Evolutionary conservation across 2,113 vertebrate genomes (phyloP).

Genomic region (Corydoras sp.): DNA sequence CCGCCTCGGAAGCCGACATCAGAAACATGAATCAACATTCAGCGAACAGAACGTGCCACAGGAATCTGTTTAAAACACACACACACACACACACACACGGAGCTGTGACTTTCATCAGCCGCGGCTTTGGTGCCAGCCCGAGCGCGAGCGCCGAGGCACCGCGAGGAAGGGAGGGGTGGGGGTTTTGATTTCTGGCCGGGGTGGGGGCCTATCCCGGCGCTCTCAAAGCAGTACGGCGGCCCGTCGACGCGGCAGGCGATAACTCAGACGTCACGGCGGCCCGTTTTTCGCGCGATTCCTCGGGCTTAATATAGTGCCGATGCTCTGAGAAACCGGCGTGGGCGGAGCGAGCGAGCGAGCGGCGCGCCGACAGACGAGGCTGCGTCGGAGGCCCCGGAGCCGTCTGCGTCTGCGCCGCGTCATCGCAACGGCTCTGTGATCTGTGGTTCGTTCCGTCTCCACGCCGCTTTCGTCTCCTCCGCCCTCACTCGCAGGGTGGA

Average conservation of each 20-base stretch:
- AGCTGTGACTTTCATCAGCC: conserved; percentile 28
- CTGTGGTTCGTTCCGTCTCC: too few species aligned
- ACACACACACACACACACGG: not conserved
- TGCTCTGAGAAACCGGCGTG: conserved; percentile 21
- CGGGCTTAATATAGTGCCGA: conserved; percentile 40
- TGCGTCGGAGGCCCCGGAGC: too few species aligned
- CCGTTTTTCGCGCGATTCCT: conserved; percentile 35
- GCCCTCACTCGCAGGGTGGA: too few species aligned
- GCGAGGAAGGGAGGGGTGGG: not conserved
- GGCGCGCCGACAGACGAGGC: not conserved
- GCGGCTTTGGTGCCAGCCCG: conserved; percentile 20
- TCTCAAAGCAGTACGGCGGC: conserved; percentile 38
- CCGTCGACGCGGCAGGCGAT: conserved; percentile 43
- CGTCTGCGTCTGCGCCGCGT: too few species aligned
- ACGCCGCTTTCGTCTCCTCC: too few species aligned
- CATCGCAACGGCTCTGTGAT: too few species aligned
- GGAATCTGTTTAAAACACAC: conserved; percentile 9
- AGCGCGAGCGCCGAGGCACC: not conserved
- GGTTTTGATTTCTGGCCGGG: conserved; percentile 30
- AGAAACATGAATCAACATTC: too few species aligned
- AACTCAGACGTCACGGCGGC: conserved; percentile 52
- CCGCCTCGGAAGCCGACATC: not conserved
- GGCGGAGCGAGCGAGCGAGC: not conserved
- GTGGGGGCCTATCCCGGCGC: conserved; percentile 9
- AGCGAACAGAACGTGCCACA: not conserved